Evolutionary conservation across 1,140 invertebrate genomes (phyloP), one percentile per base, ranked within the genome.

Genomic region (Atta cephalotes): DNA sequence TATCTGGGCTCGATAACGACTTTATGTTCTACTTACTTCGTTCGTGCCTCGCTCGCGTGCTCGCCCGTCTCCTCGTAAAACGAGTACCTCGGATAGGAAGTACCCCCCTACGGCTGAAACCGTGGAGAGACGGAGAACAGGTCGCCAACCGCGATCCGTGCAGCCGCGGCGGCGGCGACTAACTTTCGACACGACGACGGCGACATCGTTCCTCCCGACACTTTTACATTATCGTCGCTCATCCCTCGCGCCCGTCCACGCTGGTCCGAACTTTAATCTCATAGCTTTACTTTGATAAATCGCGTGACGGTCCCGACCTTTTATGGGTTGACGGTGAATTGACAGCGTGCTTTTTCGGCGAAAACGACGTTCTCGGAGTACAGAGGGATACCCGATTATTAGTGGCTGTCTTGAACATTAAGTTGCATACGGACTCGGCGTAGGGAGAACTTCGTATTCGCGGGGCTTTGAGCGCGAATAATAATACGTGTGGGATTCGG

Each of bases 221-320:
- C 80, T 76, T 84, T 84, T 84, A 84, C 80, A 84, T 84, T 84
- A 84, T 76, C 80, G 80, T 84, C 56, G 80, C 80, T 84, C 80
- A 84, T 84, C 80, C 58, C 70, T 74, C 80, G 80, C 80, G 39
- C 53, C 68, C 68, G 49, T 72, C 53, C 79, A 12, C 68, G 65
- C 79, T 25, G 35, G 70, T 51, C 80, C 70, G 80, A 84, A 84
- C 80, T 84, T 84, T 84, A 84, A 84, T 84, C 80, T 84, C 80
- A 74, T 84, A 56, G 80, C 80, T 76, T 84, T 76, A 84, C 80
- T 84, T 84, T 84, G 70, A 84, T 84, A 84, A 84, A 84, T 84
- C 80, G 80, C 80, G 70, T 62, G 80, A 84, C 70, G 72, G 45
- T 39, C 25, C 70, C 31, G 80, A 63, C 80, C 70, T 84, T 74